Evolutionary conservation across 2,888 invertebrate species (phyloP), one percentile per base, ranked within the genome.

Genomic region (Helleia helle): DNA sequence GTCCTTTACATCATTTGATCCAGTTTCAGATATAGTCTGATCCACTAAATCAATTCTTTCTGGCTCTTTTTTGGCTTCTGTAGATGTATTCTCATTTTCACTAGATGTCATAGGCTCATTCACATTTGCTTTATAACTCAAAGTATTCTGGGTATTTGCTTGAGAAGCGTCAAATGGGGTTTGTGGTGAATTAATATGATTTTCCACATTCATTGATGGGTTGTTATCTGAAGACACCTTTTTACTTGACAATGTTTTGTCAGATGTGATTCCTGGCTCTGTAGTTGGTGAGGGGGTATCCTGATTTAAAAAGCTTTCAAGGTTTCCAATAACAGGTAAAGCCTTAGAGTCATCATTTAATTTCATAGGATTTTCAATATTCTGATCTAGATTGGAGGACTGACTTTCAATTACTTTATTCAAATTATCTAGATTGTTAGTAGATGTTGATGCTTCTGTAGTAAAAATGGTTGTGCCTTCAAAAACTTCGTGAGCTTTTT

Each of bases 391-490:
- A 36, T 6, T 36, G 22, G 25, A n/a, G n/a, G n/a, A n/a, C n/a
- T n/a, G n/a, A n/a, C 12, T 2, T 2, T 25, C n/a, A 12, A 17
- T 5, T 7, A 25, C 4, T 13, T 36, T 24, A 12, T 22, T 36
- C 8, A 24, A 28, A 30, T 24, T 34, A 40, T 44, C 43, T 41
- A 47, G 40, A 44, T 39, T 43, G 44, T 43, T 46, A 26, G 25
- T 17, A 15, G 22, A 13, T 17, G 4, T 15, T n/a, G 36, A 41
- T 28, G 69, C 46, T 46, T 74, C 71, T 5, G 72, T 68, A 2
- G 72, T 66, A 48, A 83, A 87, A 51, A 91, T 74, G 13, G 88
- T 89, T 7, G 92, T 92, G 8, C 91, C 92, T 65, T 92, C 91
- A 50, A 91, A 71, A 15, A 91, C 79, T 65, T 83, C 79, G 60